These are phyloP conservation scores for Phaenicophaeus curvirostris DNA, from an alignment of 2,797 vertebrate species.

Conservation along the genomic window DNA sequence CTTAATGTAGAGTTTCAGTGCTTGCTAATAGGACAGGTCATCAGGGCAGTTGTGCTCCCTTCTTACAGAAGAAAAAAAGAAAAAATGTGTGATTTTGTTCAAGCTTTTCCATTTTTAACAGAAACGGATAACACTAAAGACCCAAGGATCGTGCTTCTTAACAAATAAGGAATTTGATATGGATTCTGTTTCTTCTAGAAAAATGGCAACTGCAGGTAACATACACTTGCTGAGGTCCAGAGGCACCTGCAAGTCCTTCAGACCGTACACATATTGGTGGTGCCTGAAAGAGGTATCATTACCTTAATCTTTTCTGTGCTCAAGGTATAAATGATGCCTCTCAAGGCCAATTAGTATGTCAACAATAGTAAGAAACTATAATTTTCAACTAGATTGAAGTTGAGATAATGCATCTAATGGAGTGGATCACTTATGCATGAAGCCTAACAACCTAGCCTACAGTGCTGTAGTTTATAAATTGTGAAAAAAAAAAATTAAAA, in stretches of 20 bases:
- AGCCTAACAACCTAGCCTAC: not conserved
- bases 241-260: not conserved
- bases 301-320: not conserved
- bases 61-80: not conserved
- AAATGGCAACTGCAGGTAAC: not conserved
- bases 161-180: not conserved
- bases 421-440: not conserved
- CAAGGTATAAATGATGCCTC: not conserved
- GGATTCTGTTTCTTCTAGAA: not conserved
- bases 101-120: not conserved
- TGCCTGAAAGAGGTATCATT: not conserved
- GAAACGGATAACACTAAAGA: not conserved
- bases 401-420: not conserved
- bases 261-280: not conserved
- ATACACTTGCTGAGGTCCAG: not conserved
- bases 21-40: not conserved
- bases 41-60: not conserved
- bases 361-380: conserved; percentile 3
- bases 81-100: not conserved
- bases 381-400: conserved; percentile 24
- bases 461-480: not conserved
- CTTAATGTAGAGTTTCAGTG: not conserved
- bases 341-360: conserved; percentile 16
- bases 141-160: not conserved
- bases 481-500: not conserved